Evolutionary conservation across 2,113 vertebrate species (phyloP).

Genomic region (Harpagus bidentatus): DNA sequence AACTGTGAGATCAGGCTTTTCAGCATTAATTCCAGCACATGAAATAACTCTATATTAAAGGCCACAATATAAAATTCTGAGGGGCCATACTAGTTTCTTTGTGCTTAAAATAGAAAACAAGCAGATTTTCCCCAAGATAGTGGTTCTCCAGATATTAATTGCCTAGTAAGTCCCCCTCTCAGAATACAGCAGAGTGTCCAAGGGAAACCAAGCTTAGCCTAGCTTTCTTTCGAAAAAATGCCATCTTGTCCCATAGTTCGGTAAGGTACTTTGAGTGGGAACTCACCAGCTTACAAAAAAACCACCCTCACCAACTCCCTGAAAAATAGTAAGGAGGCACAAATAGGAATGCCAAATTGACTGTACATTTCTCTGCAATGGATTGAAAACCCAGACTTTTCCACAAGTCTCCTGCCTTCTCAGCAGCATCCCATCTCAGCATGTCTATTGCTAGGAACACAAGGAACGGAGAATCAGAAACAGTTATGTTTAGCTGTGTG

Average conservation of each 20-base stretch:
- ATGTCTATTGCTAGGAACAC: rapidly evolving
- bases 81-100: neutral
- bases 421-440: neutral
- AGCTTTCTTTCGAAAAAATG: neutral
- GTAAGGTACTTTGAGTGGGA: neutral
- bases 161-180: neutral
- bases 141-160: neutral
- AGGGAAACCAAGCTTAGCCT: neutral
- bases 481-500: neutral
- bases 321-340: neutral
- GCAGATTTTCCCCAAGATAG: neutral
- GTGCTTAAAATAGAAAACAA: neutral
- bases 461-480: neutral
- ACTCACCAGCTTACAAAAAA: neutral
- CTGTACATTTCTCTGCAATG: neutral
- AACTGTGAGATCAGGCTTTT: neutral
- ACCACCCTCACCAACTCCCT: neutral
- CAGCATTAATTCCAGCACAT: neutral
- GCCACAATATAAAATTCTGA: neutral
- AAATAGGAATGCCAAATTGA: neutral
- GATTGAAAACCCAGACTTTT: neutral
- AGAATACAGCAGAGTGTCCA: neutral
- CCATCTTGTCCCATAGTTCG: neutral
- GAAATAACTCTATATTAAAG: neutral
- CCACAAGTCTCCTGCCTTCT: neutral